A percentile compares a stretch with the other conserved stretches of the same genome.
Conservation (phyloP, 1,140 invertebrate genomes). For the Conopomorpha cramerella region DNA sequence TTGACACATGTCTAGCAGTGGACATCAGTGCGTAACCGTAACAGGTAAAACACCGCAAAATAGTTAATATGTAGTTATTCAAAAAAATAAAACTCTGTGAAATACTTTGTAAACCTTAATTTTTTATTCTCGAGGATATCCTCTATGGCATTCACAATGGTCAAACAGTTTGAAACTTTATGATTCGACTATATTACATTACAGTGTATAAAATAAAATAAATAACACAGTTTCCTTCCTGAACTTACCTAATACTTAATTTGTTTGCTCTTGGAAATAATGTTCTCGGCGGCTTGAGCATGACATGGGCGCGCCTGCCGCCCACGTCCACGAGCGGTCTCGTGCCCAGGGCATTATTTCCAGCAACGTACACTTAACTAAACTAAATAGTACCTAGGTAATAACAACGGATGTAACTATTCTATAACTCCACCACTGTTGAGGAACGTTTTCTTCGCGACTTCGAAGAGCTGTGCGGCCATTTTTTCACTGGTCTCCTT, state of each 20-base stretch:
- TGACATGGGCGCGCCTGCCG: too few relatives aligned
- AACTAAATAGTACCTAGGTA: neutral
- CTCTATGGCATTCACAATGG: conserved; percentile 44
- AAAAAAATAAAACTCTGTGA: too few relatives aligned
- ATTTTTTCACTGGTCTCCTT: conserved; percentile 65
- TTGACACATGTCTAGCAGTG: too few relatives aligned
- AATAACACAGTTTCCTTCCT: conserved; percentile 26
- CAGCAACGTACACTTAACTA: neutral
- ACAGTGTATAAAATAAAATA: conserved; percentile 20
- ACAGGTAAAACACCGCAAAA: too few relatives aligned
- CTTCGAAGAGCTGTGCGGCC: conserved; percentile 42
- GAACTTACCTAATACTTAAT: neutral
- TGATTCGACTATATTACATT: conserved; percentile 1
- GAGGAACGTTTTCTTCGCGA: conserved; percentile 43
- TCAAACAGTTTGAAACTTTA: conserved; percentile 16
- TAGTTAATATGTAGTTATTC: too few relatives aligned
- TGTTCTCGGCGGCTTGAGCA: too few relatives aligned
- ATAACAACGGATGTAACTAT: conserved; percentile 9
- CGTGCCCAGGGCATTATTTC: too few relatives aligned
- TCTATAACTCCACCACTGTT: conserved; percentile 37
- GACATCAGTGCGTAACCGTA: too few relatives aligned
- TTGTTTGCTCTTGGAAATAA: too few relatives aligned
- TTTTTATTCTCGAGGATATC: conserved; percentile 35
- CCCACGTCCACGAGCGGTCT: too few relatives aligned
- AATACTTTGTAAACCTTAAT: conserved; percentile 8